Evolutionary conservation across 2,797 vertebrate species (phyloP).

Genomic region (Pipistrellus kuhlii): DNA sequence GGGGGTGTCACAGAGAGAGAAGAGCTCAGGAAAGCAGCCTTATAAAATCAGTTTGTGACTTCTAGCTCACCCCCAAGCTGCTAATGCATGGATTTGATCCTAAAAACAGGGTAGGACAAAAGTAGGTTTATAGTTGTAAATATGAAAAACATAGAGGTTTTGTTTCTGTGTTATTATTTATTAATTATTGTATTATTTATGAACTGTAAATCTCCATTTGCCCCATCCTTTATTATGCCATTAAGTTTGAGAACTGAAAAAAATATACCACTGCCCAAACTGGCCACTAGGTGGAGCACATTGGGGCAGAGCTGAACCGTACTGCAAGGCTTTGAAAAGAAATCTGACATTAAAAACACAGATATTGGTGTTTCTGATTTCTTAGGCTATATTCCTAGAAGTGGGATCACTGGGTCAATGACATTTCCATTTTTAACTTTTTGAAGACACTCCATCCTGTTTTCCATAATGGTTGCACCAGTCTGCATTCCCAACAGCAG

Average conservation of each 20-base stretch:
- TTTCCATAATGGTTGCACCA: background rate
- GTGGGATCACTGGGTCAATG: too few relatives aligned
- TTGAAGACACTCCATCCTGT: background rate
- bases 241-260: background rate
- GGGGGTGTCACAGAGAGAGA: background rate
- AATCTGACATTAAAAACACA: slow-evolving; percentile 31
- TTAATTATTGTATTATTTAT: background rate
- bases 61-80: background rate
- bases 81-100: background rate
- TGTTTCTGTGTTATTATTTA: background rate
- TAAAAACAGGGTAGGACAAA: background rate
- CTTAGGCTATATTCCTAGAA: too few relatives aligned
- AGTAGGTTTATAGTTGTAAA: background rate
- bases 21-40: background rate
- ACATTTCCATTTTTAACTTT: too few relatives aligned
- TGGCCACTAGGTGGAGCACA: background rate
- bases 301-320: background rate
- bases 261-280: background rate
- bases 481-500: background rate
- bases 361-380: background rate
- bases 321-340: background rate
- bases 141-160: background rate
- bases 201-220: background rate
- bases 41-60: background rate
- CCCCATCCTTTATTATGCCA: background rate